Conservation (phyloP, 2,888 invertebrate genomes). For the Macaria notata region DNA sequence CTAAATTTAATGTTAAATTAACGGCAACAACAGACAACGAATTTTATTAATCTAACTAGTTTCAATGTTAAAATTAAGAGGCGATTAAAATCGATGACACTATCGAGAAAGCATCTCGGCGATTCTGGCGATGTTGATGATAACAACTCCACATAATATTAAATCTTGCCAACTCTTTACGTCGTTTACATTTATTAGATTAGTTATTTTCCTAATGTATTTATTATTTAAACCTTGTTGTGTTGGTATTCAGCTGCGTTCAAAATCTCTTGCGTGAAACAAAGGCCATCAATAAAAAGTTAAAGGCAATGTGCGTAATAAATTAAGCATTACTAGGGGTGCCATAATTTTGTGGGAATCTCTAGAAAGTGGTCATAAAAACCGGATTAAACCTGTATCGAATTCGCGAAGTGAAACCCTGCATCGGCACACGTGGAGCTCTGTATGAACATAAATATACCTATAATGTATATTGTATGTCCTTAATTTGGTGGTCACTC, state of each 20-base stretch:
- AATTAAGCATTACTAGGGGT: conserved; percentile 71
- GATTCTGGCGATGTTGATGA: conserved; percentile 18
- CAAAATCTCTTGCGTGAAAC: too few species aligned
- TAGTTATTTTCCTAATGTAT: background rate
- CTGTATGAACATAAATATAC: conserved; percentile 21
- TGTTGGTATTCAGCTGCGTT: too few species aligned
- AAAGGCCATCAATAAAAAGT: too few species aligned
- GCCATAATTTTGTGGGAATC: conserved; percentile 59
- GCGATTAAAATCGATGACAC: conserved; percentile 26
- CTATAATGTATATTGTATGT: conserved; percentile 17
- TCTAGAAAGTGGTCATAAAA: conserved; percentile 73
- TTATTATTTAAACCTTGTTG: background rate
- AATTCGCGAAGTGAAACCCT: conserved; percentile 60
- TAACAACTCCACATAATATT: conserved; percentile 10
- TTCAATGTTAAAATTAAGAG: conserved; percentile 15
- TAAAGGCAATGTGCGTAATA: background rate
- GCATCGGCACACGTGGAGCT: conserved; percentile 38
- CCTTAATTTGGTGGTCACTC: conserved; percentile 34
- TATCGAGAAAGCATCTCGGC: conserved; percentile 24
- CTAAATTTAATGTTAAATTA: conserved; percentile 20
- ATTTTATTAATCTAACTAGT: conserved; percentile 20
- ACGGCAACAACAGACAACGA: conserved; percentile 17
- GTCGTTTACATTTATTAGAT: conserved; percentile 2
- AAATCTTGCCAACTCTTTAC: conserved; percentile 10
- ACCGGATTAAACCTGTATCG: conserved; percentile 61